Percentiles rank a stretch among this genome's conserved stretches.
Conservation (phyloP, 2,797 vertebrate genomes). For the Denticeps clupeoides region DNA sequence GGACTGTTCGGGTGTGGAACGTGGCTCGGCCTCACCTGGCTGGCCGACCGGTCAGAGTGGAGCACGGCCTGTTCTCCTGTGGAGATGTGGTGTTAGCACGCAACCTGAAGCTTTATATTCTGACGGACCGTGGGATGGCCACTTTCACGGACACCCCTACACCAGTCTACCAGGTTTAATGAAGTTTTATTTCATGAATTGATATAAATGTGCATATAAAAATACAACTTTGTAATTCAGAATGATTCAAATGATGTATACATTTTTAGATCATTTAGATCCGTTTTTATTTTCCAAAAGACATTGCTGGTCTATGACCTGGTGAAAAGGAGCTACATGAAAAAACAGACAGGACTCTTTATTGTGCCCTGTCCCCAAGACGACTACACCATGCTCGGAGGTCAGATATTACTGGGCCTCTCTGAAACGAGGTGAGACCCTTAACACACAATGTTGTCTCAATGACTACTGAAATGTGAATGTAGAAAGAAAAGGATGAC, state of each 20-base stretch:
- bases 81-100: conserved; percentile 39
- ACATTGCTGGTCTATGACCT: conserved; percentile 50
- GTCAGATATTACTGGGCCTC: conserved; percentile 44
- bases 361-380: conserved; percentile 45
- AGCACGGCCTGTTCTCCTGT: conserved; percentile 44
- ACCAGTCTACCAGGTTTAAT: conserved; percentile 50
- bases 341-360: conserved; percentile 45
- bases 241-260: neutral
- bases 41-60: conserved; percentile 41
- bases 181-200: too few species aligned
- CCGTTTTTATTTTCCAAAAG: conserved; percentile 23
- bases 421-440: conserved; percentile 48
- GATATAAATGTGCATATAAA: neutral
- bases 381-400: conserved; percentile 46
- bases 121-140: conserved; percentile 40
- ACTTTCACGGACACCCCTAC: conserved; percentile 29
- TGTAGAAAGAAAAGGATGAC: too few species aligned
- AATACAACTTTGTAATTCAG: too few species aligned
- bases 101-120: conserved; percentile 45
- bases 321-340: conserved; percentile 48
- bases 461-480: too few species aligned
- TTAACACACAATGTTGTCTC: too few species aligned
- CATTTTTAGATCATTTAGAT: neutral
- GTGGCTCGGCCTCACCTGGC: conserved; percentile 35
- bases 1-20: conserved; percentile 45